These are phyloP conservation scores for Cheilosia pagana DNA, from an alignment of 2,888 invertebrate genomes.

Conservation along the genomic window DNA sequence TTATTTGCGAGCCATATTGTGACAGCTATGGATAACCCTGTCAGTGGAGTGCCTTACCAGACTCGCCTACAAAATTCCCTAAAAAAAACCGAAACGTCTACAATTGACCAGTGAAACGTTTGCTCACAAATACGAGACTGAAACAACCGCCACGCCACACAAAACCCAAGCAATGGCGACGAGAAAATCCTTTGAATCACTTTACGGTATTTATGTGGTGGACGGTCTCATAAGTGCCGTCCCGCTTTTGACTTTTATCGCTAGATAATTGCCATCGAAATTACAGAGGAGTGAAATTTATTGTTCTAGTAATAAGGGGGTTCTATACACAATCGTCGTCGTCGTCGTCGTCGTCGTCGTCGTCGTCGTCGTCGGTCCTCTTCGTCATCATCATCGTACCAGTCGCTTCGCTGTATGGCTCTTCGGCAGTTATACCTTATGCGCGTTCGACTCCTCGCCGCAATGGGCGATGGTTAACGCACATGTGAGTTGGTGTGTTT, in stretches of 20 bases:
- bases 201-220: slow-evolving; percentile 59
- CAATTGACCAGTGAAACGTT: background rate
- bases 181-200: slow-evolving; percentile 64
- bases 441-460: slow-evolving; percentile 29
- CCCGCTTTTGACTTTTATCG: slow-evolving; percentile 80
- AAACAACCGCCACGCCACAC: background rate
- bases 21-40: no score
- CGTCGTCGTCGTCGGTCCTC: slow-evolving; percentile 49
- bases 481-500: slow-evolving; percentile 32
- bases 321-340: slow-evolving; percentile 57
- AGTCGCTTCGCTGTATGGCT: slow-evolving; percentile 9
- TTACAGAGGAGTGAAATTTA: slow-evolving; percentile 79
- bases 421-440: slow-evolving; percentile 33
- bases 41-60: no score
- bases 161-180: background rate
- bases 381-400: slow-evolving; percentile 12
- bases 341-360: slow-evolving; percentile 55
- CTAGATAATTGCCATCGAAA: slow-evolving; percentile 80
- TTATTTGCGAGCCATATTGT: no score
- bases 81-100: no score
- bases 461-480: slow-evolving; percentile 41
- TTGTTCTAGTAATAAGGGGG: slow-evolving; percentile 77
- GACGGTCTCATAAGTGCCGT: slow-evolving; percentile 64
- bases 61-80: no score
- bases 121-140: background rate